phyloP scores from a whole-genome alignment of 2,797 vertebrate species.

The Lophura swinhoii region DNA sequence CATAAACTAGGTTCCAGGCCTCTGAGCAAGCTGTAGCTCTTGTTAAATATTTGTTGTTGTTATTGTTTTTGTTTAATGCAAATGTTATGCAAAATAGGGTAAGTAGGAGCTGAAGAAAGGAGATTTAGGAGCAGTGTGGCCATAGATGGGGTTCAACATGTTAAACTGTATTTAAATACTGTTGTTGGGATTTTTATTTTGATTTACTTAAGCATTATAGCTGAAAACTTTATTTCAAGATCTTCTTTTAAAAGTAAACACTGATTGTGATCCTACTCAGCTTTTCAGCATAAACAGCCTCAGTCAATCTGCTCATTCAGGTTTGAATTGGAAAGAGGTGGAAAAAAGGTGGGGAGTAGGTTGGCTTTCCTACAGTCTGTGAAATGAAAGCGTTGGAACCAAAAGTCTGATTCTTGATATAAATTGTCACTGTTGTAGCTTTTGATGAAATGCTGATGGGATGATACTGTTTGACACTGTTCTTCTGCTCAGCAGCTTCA shows the following conservation, averaged over 20 bases:
- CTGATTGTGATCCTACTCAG: background rate
- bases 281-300: slow-evolving; percentile 34
- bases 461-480: slow-evolving; percentile 31
- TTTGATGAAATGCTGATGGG: slow-evolving; percentile 18
- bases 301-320: background rate
- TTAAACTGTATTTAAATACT: background rate
- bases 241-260: slow-evolving; percentile 1
- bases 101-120: background rate
- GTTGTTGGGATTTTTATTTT: background rate
- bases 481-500: slow-evolving; percentile 40
- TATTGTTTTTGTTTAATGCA: background rate
- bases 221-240: background rate
- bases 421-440: background rate
- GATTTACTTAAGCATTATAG: background rate
- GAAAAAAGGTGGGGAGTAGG: background rate
- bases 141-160: background rate
- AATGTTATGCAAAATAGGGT: background rate
- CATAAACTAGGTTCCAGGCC: background rate
- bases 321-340: background rate
- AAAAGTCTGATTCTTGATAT: slow-evolving; percentile 11
- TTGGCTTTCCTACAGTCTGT: background rate
- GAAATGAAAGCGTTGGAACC: background rate
- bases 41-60: background rate
- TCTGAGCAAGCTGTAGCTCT: background rate
- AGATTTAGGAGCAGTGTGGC: background rate